Conservation (phyloP, 64 coral and sea anemone genomes). For the Dendronephthya gigantea region DNA sequence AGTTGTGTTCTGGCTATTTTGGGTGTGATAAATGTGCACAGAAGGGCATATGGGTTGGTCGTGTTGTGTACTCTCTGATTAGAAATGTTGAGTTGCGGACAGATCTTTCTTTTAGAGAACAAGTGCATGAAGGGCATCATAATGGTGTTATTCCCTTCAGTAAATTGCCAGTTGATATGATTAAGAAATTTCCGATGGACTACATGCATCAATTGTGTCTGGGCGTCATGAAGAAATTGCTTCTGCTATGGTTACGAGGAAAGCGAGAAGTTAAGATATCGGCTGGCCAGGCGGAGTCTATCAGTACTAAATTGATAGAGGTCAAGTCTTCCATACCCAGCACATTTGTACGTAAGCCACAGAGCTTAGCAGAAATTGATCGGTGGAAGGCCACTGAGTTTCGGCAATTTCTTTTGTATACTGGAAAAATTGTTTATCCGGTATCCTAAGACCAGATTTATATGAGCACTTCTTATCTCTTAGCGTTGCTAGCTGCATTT, state of each 20-base stretch:
- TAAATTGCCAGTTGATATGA: neutral
- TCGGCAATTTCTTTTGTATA: constrained; percentile 11
- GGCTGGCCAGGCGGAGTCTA: neutral
- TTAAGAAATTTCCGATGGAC: constrained; percentile 20
- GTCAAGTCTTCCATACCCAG: neutral
- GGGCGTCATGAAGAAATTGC: neutral
- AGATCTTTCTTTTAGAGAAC: neutral
- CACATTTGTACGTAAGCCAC: neutral
- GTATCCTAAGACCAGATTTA: neutral
- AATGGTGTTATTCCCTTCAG: neutral
- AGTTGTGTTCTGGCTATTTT: neutral
- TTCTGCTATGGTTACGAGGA: neutral
- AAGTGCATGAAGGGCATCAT: neutral
- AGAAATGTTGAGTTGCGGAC: neutral
- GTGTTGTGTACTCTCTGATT: neutral
- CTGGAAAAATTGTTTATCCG: neutral
- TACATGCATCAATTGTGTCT: constrained; percentile 11
- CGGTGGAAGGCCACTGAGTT: constrained; percentile 11
- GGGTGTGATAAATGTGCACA: neutral
- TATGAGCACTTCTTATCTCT: neutral
- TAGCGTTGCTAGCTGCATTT: constrained; percentile 7
- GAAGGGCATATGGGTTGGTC: neutral
- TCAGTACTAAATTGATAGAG: neutral
- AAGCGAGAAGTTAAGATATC: neutral
- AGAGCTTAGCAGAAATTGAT: neutral